Evolutionary conservation across 2,113 vertebrate genomes (phyloP).

Genomic region (Salvelinus alpinus): DNA sequence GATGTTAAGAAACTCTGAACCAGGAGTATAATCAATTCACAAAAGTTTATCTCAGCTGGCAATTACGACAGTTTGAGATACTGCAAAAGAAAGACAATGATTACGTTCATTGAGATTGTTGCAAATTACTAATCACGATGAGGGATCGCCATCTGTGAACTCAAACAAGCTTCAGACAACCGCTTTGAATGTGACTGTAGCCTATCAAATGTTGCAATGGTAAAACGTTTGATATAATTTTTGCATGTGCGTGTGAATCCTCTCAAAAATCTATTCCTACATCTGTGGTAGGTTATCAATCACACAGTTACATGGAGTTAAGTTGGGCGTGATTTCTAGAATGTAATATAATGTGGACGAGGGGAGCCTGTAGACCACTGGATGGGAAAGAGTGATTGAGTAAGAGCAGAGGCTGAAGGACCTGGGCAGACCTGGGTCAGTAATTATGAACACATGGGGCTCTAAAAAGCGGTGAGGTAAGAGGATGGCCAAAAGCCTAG

Average conservation of each 20-base stretch:
- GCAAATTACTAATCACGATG: no score
- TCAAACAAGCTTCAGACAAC: no score
- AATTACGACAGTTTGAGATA: no score
- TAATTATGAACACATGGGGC: neutral
- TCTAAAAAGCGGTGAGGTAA: neutral
- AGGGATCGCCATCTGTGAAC: no score
- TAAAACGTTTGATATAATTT: no score
- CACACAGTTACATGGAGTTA: neutral
- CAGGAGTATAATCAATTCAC: no score
- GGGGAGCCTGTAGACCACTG: neutral
- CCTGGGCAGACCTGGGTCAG: neutral
- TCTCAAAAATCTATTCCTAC: neutral
- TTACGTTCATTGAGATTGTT: no score
- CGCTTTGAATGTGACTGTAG: no score
- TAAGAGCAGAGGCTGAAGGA: constrained; percentile 2
- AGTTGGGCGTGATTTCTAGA: neutral
- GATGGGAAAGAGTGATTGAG: constrained; percentile 6
- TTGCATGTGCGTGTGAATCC: neutral
- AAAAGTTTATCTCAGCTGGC: no score
- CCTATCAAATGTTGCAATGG: no score
- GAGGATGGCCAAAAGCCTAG: constrained; percentile 15
- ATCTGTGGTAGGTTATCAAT: neutral
- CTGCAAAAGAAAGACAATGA: no score
- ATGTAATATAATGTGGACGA: neutral
- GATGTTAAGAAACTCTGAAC: no score